Percentiles rank a stretch among this genome's conserved stretches.
Evolutionary conservation across 2,888 invertebrate species (phyloP).

Genomic region (Eutolmus rufibarbis): DNA sequence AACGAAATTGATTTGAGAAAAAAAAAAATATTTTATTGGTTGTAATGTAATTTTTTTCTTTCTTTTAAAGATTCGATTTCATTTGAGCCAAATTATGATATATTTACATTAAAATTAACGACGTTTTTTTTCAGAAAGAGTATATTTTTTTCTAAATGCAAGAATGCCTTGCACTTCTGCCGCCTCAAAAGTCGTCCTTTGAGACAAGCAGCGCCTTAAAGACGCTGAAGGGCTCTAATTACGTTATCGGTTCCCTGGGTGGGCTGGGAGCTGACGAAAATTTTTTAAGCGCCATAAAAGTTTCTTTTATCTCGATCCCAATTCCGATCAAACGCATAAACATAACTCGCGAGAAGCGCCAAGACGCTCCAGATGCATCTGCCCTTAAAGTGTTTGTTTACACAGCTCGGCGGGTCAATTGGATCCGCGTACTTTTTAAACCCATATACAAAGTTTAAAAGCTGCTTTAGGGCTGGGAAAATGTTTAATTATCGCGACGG

Average conservation of each 20-base stretch:
- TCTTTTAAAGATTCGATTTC: too few relatives aligned
- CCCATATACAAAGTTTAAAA: neutral
- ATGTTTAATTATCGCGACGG: neutral
- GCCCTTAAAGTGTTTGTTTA: conserved; percentile 15
- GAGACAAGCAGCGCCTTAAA: neutral
- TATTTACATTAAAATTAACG: too few relatives aligned
- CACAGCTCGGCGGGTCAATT: neutral
- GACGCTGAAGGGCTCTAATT: neutral
- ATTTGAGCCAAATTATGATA: too few relatives aligned
- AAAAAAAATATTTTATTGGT: too few relatives aligned
- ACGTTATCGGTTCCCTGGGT: neutral
- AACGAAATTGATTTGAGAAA: too few relatives aligned
- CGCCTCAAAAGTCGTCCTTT: neutral
- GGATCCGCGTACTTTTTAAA: neutral
- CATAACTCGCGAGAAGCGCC: neutral
- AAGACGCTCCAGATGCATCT: neutral
- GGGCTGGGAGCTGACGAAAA: neutral
- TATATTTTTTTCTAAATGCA: too few relatives aligned
- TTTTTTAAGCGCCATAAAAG: conserved; percentile 15
- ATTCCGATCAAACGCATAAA: conserved; percentile 18
- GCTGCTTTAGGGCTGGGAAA: neutral
- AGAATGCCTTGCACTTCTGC: too few relatives aligned
- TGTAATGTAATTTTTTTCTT: too few relatives aligned
- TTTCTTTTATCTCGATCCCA: neutral
- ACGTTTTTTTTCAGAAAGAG: too few relatives aligned